These are phyloP conservation scores for Telmatherina bonti DNA, from an alignment of 2,797 vertebrate genomes.

Conservation along the genomic window DNA sequence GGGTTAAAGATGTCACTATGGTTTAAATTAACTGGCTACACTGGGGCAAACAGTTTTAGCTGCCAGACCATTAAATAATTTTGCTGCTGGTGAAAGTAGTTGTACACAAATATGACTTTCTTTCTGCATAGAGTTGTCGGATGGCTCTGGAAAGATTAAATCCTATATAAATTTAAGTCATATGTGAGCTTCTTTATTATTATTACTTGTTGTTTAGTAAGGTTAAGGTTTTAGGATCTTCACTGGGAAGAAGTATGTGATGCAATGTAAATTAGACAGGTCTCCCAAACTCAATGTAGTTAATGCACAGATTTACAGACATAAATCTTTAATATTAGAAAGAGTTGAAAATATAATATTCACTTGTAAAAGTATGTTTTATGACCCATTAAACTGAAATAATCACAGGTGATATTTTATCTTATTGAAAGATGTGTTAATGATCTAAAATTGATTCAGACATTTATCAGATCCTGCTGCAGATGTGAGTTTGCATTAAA, in stretches of 20 bases:
- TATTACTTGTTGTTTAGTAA: no score
- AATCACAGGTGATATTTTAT: no score
- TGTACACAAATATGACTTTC: background rate
- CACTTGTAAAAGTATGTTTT: no score
- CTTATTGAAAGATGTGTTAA: background rate
- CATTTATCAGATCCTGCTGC: slow-evolving; percentile 5
- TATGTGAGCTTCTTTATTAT: background rate
- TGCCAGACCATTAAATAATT: background rate
- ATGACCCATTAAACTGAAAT: no score
- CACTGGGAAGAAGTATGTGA: no score
- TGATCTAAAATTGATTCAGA: background rate
- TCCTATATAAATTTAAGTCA: background rate
- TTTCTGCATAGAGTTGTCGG: no score
- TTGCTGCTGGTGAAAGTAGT: background rate
- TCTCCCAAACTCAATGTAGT: no score
- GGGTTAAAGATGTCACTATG: background rate
- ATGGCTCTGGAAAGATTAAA: background rate
- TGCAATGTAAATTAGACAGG: no score
- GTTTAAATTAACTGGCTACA: background rate
- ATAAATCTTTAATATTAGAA: no score
- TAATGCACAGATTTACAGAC: no score
- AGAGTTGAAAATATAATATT: no score
- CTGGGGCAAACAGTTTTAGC: background rate
- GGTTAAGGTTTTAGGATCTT: no score
- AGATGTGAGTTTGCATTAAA: slow-evolving; percentile 11